Base-by-base conservation (phyloP, 1,140 invertebrate genomes). In the Drosophila santomea region DNA sequence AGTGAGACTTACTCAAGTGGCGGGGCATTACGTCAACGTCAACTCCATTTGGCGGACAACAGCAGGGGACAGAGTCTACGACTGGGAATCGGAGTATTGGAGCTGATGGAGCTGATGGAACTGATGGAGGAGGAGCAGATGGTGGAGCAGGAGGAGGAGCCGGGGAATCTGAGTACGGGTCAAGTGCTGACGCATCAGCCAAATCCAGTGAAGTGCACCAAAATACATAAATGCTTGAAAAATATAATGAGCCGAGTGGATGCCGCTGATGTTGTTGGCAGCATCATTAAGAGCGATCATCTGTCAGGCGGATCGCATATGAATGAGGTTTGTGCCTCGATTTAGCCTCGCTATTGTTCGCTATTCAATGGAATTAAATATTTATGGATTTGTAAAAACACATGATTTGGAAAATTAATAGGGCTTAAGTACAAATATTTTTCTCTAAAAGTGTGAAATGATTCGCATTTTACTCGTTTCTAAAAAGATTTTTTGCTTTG, bases 141-240 rank as follows among this genome's bases (percentile, higher is more conserved):
- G 44, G 47, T 10, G 58, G 56, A 38, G 47, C 62, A 47, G n/a
- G n/a, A 36, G 50, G 28, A 45, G 11, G 25, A 14, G 15, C 41
- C 23, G n/a, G 72, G 44, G 45, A 1, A 20, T 20, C 50, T 28
- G 51, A 73, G 61, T 44, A 48, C 83, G 83, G 84, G 84, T 88
- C 83, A 86, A 89, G 84, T 86, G 83, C 83, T 83, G 83, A 89
- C 79, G 83, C 83, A 88, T 89, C 83, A 83, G 83, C 83, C 83
- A 86, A 86, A 86, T 83, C 79, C 75, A 88, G 75, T 88, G 67
- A 73, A 86, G 83, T 89, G 83, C 83, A 86, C 62, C 75, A 75
- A 83, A 86, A 86, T 71, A 88, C 57, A 83, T 83, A 78, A 89
- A 71, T 63, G 67, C 75, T 73, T 82, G 58, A 83, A 76, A 83